Base-by-base conservation (phyloP, 2,797 vertebrate species). In the Hapalemur alaotrensis region DNA sequence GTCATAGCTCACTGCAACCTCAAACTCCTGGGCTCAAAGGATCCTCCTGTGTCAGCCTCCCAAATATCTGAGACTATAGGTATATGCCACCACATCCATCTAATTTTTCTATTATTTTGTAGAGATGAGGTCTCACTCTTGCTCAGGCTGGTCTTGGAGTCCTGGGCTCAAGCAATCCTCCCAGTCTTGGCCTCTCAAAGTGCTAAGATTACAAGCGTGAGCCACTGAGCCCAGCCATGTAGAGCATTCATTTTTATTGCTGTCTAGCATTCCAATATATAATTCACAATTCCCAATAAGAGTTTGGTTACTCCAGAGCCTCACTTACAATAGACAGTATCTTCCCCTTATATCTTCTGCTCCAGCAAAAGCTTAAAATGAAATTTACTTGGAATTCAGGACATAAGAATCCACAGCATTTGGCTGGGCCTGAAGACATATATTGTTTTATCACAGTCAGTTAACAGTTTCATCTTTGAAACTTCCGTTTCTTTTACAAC, bases 401-500 rank as follows among this genome's bases (percentile, higher is more conserved):
- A 43, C 15, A 73, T 86, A 22, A 93, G 1, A 14, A 28, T n/a
- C 30, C 52, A 35, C 9, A 48, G 4, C 5, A 93, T 82, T 88
- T 93, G 57, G 14, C 28, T 81, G 28, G 35, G 12, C 41, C 63
- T 75, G 32, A 96, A 89, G 52, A 52, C 54, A 63, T n/a, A 17
- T 18, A 18, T n/a, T 76, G 2, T 91, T 54, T 95, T 46, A 90
- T 82, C 46, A 48, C 1, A 50, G 3, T 52, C 18, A 69, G 7
- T 88, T 79, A 94, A 93, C 38, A 57, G 5, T 59, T 92, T 95
- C 23, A 92, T 48, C 30, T 96, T 95, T 90, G 75, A 95, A 95
- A 38, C 1, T 54, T 91, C 38, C 22, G 48, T 22, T 89, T 67
- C 52, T 81, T 59, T 88, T 67, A 81, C 50, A 81, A 79, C 50